Evolutionary conservation across 2,888 invertebrate species (phyloP).

Genomic region (Bombylius discolor): DNA sequence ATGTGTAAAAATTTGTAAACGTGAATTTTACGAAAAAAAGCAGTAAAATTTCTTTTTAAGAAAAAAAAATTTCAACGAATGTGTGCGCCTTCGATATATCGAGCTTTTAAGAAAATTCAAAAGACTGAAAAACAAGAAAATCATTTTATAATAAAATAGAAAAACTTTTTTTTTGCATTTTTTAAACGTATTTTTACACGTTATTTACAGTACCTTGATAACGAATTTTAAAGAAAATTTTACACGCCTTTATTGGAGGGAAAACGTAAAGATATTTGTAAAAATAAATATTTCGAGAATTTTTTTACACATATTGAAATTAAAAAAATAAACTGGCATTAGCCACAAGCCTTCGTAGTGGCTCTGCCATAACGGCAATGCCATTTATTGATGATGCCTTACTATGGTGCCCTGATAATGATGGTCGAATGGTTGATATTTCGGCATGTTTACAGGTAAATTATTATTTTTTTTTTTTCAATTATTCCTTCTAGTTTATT

Average conservation of each 20-base stretch:
- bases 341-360: conserved; percentile 34
- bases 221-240: too few species aligned
- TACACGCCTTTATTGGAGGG: too few species aligned
- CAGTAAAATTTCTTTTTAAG: too few species aligned
- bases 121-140: conserved; percentile 5
- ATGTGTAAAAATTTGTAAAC: too few species aligned
- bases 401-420: conserved; percentile 88
- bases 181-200: too few species aligned
- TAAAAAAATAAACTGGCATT: conserved; percentile 31
- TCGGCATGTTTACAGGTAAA: conserved; percentile 74
- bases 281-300: too few species aligned
- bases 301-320: too few species aligned
- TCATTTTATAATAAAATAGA: too few species aligned
- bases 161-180: too few species aligned
- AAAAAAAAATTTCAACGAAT: background rate
- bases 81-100: background rate
- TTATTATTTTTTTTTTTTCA: background rate
- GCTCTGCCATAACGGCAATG: conserved; percentile 57
- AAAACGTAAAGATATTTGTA: too few species aligned
- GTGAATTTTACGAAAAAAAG: too few species aligned
- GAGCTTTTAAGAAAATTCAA: background rate
- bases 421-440: conserved; percentile 86
- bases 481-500: background rate
- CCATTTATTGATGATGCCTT: conserved; percentile 94
- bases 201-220: too few species aligned